phyloP scores from a whole-genome alignment of 2,113 vertebrate genomes.

The Scomber colias region DNA sequence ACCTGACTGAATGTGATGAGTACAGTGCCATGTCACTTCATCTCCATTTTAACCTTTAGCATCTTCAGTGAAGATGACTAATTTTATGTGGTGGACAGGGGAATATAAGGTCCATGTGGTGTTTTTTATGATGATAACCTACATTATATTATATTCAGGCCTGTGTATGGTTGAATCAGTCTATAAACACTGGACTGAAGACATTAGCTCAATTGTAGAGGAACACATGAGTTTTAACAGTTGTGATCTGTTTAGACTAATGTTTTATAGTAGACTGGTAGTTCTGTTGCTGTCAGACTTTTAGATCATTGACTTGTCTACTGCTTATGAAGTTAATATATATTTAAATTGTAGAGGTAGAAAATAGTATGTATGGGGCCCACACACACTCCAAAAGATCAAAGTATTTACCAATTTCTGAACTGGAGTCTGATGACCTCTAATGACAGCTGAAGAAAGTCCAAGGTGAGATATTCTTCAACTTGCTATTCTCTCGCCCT shows the following conservation, averaged over 20 bases:
- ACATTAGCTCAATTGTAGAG: conserved; percentile 53
- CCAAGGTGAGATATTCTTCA: neutral
- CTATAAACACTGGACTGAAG: conserved; percentile 72
- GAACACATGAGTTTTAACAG: conserved; percentile 24
- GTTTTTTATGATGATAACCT: conserved; percentile 28
- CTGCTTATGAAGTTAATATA: conserved; percentile 79
- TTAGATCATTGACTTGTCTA: conserved; percentile 60
- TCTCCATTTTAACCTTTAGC: conserved; percentile 39
- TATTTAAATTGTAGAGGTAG: conserved; percentile 75
- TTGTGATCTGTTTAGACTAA: conserved; percentile 49
- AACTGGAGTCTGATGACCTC: conserved; percentile 59
- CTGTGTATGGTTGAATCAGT: conserved; percentile 27
- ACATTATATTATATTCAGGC: conserved; percentile 20
- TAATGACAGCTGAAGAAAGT: conserved; percentile 18
- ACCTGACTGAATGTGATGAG: conserved; percentile 63
- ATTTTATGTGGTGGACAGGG: conserved; percentile 25
- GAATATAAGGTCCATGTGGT: neutral
- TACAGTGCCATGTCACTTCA: conserved; percentile 46
- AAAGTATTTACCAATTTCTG: conserved; percentile 59
- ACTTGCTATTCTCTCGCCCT: conserved; percentile 33
- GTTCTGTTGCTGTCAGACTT: conserved; percentile 61
- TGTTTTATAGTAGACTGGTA: conserved; percentile 65
- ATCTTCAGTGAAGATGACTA: conserved; percentile 76
- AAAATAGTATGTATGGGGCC: conserved; percentile 63
- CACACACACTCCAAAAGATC: conserved; percentile 57